Base-by-base conservation (phyloP, 2,797 vertebrate genomes). In the Chelon auratus region DNA sequence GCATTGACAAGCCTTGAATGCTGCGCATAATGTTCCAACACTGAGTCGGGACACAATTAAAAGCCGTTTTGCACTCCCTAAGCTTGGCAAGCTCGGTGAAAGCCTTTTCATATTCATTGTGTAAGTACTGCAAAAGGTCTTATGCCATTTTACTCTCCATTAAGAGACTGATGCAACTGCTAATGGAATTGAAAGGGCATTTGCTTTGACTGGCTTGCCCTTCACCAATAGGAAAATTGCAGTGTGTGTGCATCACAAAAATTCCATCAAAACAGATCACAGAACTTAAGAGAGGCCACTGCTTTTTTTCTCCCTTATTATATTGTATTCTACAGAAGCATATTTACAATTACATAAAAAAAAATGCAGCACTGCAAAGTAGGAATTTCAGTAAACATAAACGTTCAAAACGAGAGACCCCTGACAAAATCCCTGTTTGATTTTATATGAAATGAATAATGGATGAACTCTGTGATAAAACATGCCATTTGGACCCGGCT, bases 61-160 rank as follows among this genome's bases (percentile, higher is more conserved):
- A 92, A 91, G 89, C 74, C 85, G 77, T 83, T 93, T 91, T 90
- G 87, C 87, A 85, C 88, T 90, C 87, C 87, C 89, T 87, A 85
- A 86, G 88, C 86, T 83, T 83, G 86, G 86, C 86, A 75, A 65
- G 84, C 88, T 80, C 17, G 12, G 63, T 89, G 84, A 92, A 91
- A 91, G 90, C 87, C 90, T 89, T 92, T 91, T 92, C 84, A 91
- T 91, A 86, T 91, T 89, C 91, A 92, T 91, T 89, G 87, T 91
- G 85, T 91, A 90, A 91, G 88, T 90, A 91, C 85, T 81, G 85
- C 85, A 81, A 89, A 92, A 92, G 88, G 89, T 88, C 89, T 80
- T 86, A 70, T 88, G 91, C 87, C 83, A 91, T 91, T 93, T 90
- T 91, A 90, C 86, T 89, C 84, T 91, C 88, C 90, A 92, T 92